Conservation (phyloP, 2,888 invertebrate species). For the Clostera curtula region DNA sequence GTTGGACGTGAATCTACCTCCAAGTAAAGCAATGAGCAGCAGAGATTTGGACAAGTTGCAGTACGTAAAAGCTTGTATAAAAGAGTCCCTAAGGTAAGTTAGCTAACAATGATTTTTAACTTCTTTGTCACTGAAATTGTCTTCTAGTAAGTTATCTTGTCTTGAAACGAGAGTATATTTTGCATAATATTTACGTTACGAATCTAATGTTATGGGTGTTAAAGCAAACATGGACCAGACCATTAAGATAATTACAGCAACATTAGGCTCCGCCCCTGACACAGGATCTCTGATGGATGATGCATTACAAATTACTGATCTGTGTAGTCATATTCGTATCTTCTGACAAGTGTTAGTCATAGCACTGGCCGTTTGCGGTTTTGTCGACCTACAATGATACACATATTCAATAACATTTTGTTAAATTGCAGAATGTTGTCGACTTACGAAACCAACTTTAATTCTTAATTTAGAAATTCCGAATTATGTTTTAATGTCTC, state of each 20-base stretch:
- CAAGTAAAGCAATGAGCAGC: slow-evolving; percentile 70
- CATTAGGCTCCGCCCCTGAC: no score
- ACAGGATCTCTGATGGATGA: not conserved
- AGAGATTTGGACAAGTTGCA: slow-evolving; percentile 78
- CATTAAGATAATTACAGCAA: not conserved
- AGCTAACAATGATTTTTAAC: slow-evolving; percentile 2
- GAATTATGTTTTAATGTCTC: no score
- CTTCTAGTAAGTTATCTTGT: no score
- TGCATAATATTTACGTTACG: slow-evolving; percentile 43
- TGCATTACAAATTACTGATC: slow-evolving; percentile 2
- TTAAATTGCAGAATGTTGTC: slow-evolving; percentile 2
- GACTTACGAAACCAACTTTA: no score
- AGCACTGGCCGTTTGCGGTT: slow-evolving; percentile 14
- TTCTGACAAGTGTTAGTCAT: slow-evolving; percentile 10
- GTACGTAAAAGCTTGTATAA: slow-evolving; percentile 84
- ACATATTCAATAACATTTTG: slow-evolving; percentile 1
- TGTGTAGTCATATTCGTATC: slow-evolving; percentile 5
- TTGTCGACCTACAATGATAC: slow-evolving; percentile 6
- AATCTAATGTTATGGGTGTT: slow-evolving; percentile 25
- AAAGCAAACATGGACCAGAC: slow-evolving; percentile 13
- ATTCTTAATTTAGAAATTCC: no score
- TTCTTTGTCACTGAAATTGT: no score
- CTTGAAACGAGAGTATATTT: slow-evolving; percentile 32
- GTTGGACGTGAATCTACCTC: slow-evolving; percentile 73
- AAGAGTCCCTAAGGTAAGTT: slow-evolving; percentile 81